Conservation (phyloP, 2,888 invertebrate species). For the Rhingia campestris region DNA sequence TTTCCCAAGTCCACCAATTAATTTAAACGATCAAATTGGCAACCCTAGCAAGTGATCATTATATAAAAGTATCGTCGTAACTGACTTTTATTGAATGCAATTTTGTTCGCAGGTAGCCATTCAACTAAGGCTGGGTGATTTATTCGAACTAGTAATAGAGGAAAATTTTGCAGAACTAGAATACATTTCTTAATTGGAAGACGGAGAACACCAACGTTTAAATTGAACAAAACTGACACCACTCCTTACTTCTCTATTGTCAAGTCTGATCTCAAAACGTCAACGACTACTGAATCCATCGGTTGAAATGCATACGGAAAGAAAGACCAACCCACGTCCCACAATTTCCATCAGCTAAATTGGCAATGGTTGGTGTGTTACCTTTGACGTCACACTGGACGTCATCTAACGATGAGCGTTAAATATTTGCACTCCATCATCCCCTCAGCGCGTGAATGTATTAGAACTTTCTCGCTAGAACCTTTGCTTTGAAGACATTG, state of each 20-base stretch:
- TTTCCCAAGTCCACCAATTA: neutral
- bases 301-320: neutral
- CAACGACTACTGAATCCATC: neutral
- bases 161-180: neutral
- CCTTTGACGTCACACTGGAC: conserved; percentile 54
- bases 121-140: too few relatives aligned
- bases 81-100: neutral
- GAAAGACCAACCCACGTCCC: neutral
- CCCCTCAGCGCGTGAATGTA: neutral
- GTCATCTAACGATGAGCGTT: conserved; percentile 49
- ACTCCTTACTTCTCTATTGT: neutral
- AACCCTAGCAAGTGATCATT: neutral
- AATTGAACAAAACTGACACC: neutral
- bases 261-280: neutral
- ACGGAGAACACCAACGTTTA: neutral
- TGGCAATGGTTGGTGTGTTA: conserved; percentile 12
- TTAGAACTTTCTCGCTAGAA: conserved; percentile 3
- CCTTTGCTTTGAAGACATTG: conserved; percentile 15
- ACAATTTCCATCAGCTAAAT: conserved; percentile 20
- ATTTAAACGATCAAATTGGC: neutral
- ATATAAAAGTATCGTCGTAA: neutral
- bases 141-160: neutral
- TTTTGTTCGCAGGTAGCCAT: neutral
- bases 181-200: neutral
- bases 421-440: conserved; percentile 43